Evolutionary conservation across 2,888 invertebrate genomes (phyloP), one percentile per base, ranked within the genome.

Genomic region (Melinaea marsaeus): DNA sequence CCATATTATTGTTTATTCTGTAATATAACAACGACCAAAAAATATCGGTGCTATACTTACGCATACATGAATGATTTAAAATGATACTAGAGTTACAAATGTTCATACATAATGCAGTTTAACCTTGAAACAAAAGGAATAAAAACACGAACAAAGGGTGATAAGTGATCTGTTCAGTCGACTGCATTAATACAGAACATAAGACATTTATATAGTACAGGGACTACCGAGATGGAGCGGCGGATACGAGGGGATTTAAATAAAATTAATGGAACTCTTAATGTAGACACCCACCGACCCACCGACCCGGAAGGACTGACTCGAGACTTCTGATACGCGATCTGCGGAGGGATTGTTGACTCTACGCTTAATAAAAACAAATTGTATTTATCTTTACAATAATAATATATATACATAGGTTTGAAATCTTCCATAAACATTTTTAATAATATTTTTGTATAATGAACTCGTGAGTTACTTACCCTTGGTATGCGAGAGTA

Each of bases 191-290:
- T 83, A 84, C 81, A 79, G 72, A 79, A 79, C 80, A 79, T 78
- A 79, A 79, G 75, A 71, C 76, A 84, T 87, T 87, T 82, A 82
- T 82, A 86, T 85, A 82, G 76, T 76, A 79, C 78, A 75, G 73
- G 72, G 71, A 66, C 74, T 71, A 71, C 70, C 64, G 75, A 81
- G 88, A 88, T 88, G 79, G 77, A 81, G 79, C 79, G 77, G 69
- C 69, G 72, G 87, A 88, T 86, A 84, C 71, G 71, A 74, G 71
- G 79, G 76, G 77, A 74, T 79, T 77, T 79, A 81, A 83, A 77
- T 78, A 75, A 79, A 81, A 84, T 83, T 83, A 84, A 86, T 84
- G 79, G 79, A 79, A 77, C 78, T 79, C 76, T 81, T 79, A 82
- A 80, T 81, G 80, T 68, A 68, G 55, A 75, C 76, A 74, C 77